phyloP scores from a whole-genome alignment of 1,140 invertebrate species.

The Sipha flava region DNA sequence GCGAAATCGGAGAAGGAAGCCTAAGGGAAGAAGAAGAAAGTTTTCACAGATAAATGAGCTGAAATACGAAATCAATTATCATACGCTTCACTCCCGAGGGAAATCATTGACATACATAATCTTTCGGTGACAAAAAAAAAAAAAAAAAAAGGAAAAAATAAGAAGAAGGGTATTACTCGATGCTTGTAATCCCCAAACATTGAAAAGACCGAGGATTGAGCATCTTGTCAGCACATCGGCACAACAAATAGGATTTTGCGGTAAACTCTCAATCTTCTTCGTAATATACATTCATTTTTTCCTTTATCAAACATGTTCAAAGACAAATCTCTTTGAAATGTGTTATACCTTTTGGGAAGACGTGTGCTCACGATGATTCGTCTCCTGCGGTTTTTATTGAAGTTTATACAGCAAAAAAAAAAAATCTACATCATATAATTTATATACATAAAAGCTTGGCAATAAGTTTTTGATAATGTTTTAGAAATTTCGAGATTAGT shows the following conservation, averaged over 20 bases:
- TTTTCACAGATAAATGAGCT: conserved; percentile 23
- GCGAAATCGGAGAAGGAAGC: not conserved
- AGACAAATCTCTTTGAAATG: not conserved
- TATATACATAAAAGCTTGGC: not conserved
- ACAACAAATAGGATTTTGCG: conserved; percentile 21
- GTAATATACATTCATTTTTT: not conserved
- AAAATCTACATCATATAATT: not conserved
- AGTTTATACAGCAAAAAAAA: not conserved
- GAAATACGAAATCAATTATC: conserved; percentile 30
- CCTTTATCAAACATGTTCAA: not conserved
- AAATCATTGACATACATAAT: conserved; percentile 33
- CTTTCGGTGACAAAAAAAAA: conserved; percentile 10
- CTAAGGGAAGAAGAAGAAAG: not conserved
- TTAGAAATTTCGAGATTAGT: not conserved
- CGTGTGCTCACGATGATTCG: not conserved
- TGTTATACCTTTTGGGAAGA: not conserved
- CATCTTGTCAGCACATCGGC: not conserved
- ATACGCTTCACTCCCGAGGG: not conserved
- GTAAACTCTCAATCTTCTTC: not conserved
- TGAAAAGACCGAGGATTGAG: conserved; percentile 1
- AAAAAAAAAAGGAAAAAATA: not conserved
- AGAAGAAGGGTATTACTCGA: not conserved
- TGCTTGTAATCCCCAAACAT: conserved; percentile 19
- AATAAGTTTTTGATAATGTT: not conserved
- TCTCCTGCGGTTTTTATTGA: not conserved